Conservation (phyloP, 2,797 vertebrate species). For the Chromobotia macracanthus region DNA sequence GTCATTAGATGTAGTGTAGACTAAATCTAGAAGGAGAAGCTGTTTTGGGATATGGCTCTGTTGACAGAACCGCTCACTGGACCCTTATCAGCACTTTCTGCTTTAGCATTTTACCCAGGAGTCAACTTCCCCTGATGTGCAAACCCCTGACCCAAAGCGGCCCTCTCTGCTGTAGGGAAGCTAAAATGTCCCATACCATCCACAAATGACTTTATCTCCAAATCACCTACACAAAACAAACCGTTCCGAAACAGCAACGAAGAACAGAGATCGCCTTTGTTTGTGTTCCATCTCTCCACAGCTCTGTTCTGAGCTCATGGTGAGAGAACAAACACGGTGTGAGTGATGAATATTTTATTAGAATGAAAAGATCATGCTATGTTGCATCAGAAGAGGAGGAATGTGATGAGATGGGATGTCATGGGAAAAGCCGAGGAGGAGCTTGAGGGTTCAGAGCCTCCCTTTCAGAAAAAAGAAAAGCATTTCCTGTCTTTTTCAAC, state of each 20-base stretch:
- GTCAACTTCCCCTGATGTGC: constrained; percentile 72
- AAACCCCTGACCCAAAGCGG: constrained; percentile 70
- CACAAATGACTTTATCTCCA: constrained; percentile 51
- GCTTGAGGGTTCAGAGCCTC: constrained; percentile 44
- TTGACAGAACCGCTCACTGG: constrained; percentile 72
- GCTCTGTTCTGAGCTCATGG: constrained; percentile 18
- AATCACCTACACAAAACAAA: constrained; percentile 43
- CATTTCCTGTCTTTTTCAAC: constrained; percentile 55
- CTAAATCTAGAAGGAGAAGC: constrained; percentile 9
- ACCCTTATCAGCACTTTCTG: constrained; percentile 71
- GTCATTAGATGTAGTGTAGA: neutral
- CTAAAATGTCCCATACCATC: constrained; percentile 42
- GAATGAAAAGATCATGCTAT: constrained; percentile 35
- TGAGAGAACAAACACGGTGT: constrained; percentile 6
- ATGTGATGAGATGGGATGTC: constrained; percentile 33
- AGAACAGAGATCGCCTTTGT: constrained; percentile 58
- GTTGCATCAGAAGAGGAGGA: constrained; percentile 29
- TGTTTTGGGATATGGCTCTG: constrained; percentile 49
- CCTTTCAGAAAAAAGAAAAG: constrained; percentile 27
- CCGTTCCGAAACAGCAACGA: constrained; percentile 51
- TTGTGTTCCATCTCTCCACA: constrained; percentile 44
- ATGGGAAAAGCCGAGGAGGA: constrained; percentile 41
- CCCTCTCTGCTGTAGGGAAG: constrained; percentile 56
- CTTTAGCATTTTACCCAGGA: constrained; percentile 56
- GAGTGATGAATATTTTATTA: constrained; percentile 42